Base-by-base conservation (phyloP, 1,140 invertebrate genomes). In the Pachypsylla venusta region DNA sequence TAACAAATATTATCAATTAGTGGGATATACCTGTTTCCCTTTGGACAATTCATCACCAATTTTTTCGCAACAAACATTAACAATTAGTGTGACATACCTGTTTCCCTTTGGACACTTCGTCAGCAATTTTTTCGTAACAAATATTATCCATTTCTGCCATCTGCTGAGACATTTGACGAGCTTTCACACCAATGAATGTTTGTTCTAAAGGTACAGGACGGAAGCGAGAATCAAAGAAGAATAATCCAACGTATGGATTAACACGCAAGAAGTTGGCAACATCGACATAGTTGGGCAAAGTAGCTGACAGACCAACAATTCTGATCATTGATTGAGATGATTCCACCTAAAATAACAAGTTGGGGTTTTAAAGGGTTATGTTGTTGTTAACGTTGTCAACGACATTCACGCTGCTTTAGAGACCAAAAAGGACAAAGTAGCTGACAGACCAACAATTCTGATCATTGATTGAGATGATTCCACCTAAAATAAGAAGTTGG, bases 401-500 rank as follows among this genome's bases (percentile, higher is more conserved):
- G n/a, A n/a, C n/a, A n/a, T n/a, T n/a, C n/a, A n/a, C n/a, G n/a
- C n/a, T n/a, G 20, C 2, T 26, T 27, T 2, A 59, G 40, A 56
- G 2, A 61, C 24, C 7, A n/a, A n/a, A n/a, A n/a, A n/a, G 2
- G 97, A 96, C 58, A 99, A 72, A 0, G 97, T 99, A 1, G 96
- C 97, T 0, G 95, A 98, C 10, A 99, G 70, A 1, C 95, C 96
- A n/a, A 99, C 84, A 60, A 99, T 97, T 56, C 95, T 77, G 54
- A 98, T 98, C 89, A 97, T 95, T 59, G 83, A 90, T 73, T 99
- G 95, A 0, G 89, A 87, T 12, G 89, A 87, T 69, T 98, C 93
- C 0, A 98, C 89, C 80, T 81, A 64, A 20, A 66, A 66, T 57
- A n/a, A n/a, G 10, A 35, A 48, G 42, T 48, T 5, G 4, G 3